Evolutionary conservation across 1,140 invertebrate species (phyloP), one percentile per base, ranked within the genome.

Genomic region (Cotesia typhae): DNA sequence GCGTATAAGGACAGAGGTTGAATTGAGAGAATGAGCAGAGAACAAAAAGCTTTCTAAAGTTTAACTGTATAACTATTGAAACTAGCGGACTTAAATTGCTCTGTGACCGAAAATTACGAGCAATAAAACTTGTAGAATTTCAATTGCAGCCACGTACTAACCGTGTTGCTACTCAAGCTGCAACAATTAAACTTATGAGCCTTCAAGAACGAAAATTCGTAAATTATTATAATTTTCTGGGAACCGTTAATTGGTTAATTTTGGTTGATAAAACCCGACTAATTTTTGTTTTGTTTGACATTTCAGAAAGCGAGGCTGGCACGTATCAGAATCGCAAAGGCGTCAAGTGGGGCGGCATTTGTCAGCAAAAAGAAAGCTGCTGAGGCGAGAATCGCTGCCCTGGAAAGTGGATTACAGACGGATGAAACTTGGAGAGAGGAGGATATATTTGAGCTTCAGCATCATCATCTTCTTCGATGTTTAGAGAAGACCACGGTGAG

Each of bases 281-380:
- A 70, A 37, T 5, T 38, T 57, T 66, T 64, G 69, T 76, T 77
- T 61, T 65, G 9, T 78, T 65, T 36, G 41, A 41, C 10, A 10
- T 92, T 93, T 38, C 92, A 99, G 98, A 99, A 99, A 97, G 98
- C 98, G 47, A 92, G 98, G 75, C 89, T 99, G 84, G 97, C 98
- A 55, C 91, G 98, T 75, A 99, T 99, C 79, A 92, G 96, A 75
- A 98, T 99, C 84, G 98, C 98, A 41, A 99, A 99, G 85, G 98
- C 98, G 41, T 98, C 97, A 4, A 98, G 96, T 65, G 97, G 98
- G n/a, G 97, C 97, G 4, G 98, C 98, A 4, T 99, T 99, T 87
- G 95, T 99, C 65, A 96, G 91, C 83, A 99, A 99, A 89, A 99
- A 99, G 91, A 98, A 98, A 85, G 96, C 97, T n/a, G 96, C 96